A percentile compares a stretch with the other conserved stretches of the same genome.
Conservation (phyloP, 2,888 invertebrate genomes). For the Muscina levida region DNA sequence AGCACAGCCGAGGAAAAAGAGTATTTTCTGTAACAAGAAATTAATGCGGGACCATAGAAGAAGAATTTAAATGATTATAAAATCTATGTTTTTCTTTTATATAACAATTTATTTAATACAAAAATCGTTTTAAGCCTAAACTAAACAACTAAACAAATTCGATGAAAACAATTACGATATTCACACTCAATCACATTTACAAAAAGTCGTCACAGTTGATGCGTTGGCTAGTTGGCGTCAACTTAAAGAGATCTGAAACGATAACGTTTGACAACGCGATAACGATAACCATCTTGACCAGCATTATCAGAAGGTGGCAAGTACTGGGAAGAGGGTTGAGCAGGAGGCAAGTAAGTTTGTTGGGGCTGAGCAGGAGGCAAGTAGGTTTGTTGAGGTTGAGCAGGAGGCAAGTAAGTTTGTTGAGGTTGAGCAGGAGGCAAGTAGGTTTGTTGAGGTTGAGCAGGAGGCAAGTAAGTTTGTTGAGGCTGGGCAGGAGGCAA, state of each 20-base stretch:
- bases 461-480: conserved; percentile 47
- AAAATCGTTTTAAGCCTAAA: conserved; percentile 24
- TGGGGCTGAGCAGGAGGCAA: conserved; percentile 49
- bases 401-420: conserved; percentile 34
- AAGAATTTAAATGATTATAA: too few relatives aligned
- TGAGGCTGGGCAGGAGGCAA: conserved; percentile 45
- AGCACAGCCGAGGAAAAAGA: too few relatives aligned
- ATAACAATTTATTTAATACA: conserved; percentile 30
- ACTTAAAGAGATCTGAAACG: conserved; percentile 67
- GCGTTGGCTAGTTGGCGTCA: neutral
- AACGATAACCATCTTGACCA: conserved; percentile 67
- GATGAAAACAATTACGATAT: conserved; percentile 15
- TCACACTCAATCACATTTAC: conserved; percentile 23
- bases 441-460: conserved; percentile 50
- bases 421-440: conserved; percentile 47
- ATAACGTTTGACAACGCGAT: conserved; percentile 66
- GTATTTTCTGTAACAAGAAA: too few relatives aligned
- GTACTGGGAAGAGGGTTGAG: conserved; percentile 40
- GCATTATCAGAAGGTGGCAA: conserved; percentile 54
- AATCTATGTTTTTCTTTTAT: too few relatives aligned
- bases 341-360: conserved; percentile 48
- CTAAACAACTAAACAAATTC: conserved; percentile 37
- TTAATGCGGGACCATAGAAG: too few relatives aligned
- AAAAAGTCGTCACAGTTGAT: neutral
- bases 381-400: conserved; percentile 40